Percentiles rank a stretch among this genome's conserved stretches.
Evolutionary conservation across 1,140 invertebrate genomes (phyloP).

Genomic region (Nomia melanderi): DNA sequence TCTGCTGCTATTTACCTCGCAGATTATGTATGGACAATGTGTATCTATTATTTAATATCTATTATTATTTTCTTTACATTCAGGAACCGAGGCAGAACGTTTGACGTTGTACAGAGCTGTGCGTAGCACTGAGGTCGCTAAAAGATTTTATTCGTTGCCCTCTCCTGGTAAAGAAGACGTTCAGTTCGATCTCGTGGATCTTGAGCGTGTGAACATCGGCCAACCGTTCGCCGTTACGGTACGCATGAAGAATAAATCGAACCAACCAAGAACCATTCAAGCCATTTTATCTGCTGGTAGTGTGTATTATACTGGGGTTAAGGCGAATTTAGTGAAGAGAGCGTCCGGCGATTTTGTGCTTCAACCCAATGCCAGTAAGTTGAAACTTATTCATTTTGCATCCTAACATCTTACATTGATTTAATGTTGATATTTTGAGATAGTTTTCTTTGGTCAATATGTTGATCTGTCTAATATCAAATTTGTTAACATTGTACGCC

Average conservation of each 20-base stretch:
- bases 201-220: constrained; percentile 86
- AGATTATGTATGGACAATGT: too few species aligned
- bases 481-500: too few species aligned
- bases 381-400: not conserved
- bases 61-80: not conserved
- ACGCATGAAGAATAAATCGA: constrained; percentile 85
- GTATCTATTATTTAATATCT: too few species aligned
- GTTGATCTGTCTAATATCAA: too few species aligned
- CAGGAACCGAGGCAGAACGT: constrained; percentile 84
- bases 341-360: constrained; percentile 84
- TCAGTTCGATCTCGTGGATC: constrained; percentile 85
- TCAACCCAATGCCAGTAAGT: constrained; percentile 82
- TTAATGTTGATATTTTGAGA: too few species aligned
- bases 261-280: constrained; percentile 83
- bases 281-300: constrained; percentile 85
- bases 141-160: constrained; percentile 84
- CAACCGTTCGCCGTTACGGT: constrained; percentile 85
- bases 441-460: too few species aligned
- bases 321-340: constrained; percentile 86
- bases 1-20: too few species aligned
- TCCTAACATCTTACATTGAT: too few species aligned
- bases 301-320: constrained; percentile 90
- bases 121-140: constrained; percentile 83
- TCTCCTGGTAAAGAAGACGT: constrained; percentile 84
- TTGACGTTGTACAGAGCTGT: constrained; percentile 87